These are phyloP conservation scores for Apodemia hepburni DNA, from an alignment of 2,888 invertebrate genomes.

Conservation along the genomic window DNA sequence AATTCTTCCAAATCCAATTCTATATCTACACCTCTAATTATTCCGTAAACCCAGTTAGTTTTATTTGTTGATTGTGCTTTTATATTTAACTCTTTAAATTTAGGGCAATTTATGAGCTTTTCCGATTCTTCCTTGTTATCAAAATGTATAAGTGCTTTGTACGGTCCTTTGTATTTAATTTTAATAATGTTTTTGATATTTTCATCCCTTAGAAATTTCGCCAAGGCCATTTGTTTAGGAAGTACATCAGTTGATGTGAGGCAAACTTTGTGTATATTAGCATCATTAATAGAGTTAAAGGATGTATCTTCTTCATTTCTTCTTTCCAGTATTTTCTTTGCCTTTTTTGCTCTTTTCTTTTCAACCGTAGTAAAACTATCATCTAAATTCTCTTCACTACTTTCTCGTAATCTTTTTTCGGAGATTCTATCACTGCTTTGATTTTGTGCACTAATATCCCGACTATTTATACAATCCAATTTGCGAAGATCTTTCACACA, in stretches of 20 bases:
- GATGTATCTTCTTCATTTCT: background rate
- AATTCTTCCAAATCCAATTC: slow-evolving; percentile 15
- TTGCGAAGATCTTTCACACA: background rate
- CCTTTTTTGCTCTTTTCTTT: background rate
- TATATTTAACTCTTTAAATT: slow-evolving; percentile 17
- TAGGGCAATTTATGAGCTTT: slow-evolving; percentile 3
- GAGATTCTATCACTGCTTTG: background rate
- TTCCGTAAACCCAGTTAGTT: slow-evolving; percentile 12
- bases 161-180: slow-evolving; percentile 22
- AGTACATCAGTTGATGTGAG: slow-evolving; percentile 17
- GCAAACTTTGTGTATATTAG: background rate
- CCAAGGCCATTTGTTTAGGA: slow-evolving; percentile 22
- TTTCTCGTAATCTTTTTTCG: background rate
- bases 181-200: slow-evolving; percentile 17
- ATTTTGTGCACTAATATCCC: background rate
- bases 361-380: background rate
- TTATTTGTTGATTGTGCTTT: slow-evolving; percentile 20
- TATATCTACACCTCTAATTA: slow-evolving; percentile 19
- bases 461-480: background rate
- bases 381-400: background rate
- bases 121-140: slow-evolving; percentile 16
- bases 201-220: slow-evolving; percentile 21
- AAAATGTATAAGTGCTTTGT: slow-evolving; percentile 18
- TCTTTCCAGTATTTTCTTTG: background rate
- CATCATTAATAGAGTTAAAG: background rate